phyloP scores from a whole-genome alignment of 2,113 vertebrate genomes.

The Siphamia tubifer region DNA sequence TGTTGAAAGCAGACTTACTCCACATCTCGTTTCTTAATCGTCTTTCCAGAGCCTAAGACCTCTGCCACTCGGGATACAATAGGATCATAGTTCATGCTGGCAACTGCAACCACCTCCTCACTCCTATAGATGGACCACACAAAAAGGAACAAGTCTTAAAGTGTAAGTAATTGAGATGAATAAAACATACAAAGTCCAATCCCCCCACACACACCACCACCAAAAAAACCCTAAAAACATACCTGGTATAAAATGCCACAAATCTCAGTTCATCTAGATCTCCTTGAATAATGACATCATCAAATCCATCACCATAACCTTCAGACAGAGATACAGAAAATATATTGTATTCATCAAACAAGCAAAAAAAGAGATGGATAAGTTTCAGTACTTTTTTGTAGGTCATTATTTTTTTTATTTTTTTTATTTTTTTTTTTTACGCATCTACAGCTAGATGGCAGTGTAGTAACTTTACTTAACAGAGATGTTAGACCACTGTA shows the following conservation, averaged over 20 bases:
- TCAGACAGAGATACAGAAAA: constrained; percentile 34
- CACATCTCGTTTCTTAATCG: constrained; percentile 94
- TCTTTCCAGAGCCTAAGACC: constrained; percentile 90
- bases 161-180: background rate
- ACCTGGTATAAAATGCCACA: constrained; percentile 98
- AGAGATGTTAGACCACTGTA: background rate
- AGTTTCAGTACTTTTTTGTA: background rate
- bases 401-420: background rate
- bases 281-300: constrained; percentile 97
- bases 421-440: too few species aligned
- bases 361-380: background rate
- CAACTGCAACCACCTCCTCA: constrained; percentile 95
- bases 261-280: constrained; percentile 96
- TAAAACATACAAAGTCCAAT: background rate
- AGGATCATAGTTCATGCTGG: constrained; percentile 98
- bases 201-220: too few species aligned
- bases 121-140: constrained; percentile 76
- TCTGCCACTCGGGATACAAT: constrained; percentile 97
- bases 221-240: constrained; percentile 2
- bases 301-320: constrained; percentile 97
- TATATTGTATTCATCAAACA: background rate
- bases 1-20: constrained; percentile 88
- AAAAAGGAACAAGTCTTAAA: background rate
- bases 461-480: constrained; percentile 9
- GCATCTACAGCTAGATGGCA: constrained; percentile 56